Base-by-base conservation (phyloP, 2,888 invertebrate genomes). In the Temnothorax ravouxi region DNA sequence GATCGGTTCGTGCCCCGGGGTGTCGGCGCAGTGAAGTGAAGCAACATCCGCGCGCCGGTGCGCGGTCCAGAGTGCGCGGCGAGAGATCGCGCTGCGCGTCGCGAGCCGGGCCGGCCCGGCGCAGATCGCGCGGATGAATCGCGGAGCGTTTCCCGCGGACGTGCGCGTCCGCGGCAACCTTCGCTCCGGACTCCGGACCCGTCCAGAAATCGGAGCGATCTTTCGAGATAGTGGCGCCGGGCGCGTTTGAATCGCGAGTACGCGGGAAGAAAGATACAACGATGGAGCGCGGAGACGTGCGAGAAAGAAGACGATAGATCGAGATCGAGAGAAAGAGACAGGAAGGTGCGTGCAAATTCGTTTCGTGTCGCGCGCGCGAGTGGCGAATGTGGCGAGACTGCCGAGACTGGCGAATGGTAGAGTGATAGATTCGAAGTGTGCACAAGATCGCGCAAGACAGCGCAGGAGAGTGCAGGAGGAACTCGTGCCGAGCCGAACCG, bases 381-480 rank as follows among this genome's bases (percentile, higher is more conserved):
- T 34, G 34, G 34, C 34, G 25, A 25, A 1, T 25, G 25, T 25
- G 5, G 0, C 34, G 34, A 34, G 29, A 29, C 29, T 29, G 29
- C 29, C 34, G 34, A 34, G 34, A 34, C 34, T 34, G 34, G 34
- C 34, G 34, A 34, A 29, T 29, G 29, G 29, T 29, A 29, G 29
- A 29, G 29, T 29, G 29, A 34, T 34, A 34, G 34, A 34, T 6
- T 34, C 34, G 6, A 34, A 34, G 54, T 79, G 75, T 69, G 76
- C 76, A 82, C 71, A 13, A n/a, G 61, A 29, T 3, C 3, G 29
- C 29, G 29, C 29, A 29, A 29, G 29, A 29, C 29, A 29, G 29
- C 29, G 29, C 29, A 29, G 29, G 0, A 29, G 85, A 85, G 89
- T 76, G 86, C 79, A 84, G 47, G 76, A 90, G 83, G 84, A 84